These are phyloP conservation scores for Chydorus sphaericus DNA, from an alignment of 2,888 invertebrate species.

Conservation along the genomic window DNA sequence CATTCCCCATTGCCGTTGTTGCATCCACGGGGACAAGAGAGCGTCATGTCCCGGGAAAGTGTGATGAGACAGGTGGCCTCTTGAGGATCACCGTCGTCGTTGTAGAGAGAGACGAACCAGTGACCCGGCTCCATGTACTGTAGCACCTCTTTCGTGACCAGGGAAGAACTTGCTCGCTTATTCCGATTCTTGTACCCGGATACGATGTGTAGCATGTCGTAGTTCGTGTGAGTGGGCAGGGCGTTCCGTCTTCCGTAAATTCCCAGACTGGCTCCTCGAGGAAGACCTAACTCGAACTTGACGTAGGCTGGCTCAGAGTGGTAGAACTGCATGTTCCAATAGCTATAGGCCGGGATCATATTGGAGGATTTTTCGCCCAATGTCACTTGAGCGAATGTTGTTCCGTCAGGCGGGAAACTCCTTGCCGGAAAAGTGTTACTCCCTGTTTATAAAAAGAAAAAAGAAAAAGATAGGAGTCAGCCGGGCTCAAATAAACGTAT, in stretches of 20 bases:
- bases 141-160: constrained; percentile 78
- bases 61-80: constrained; percentile 70
- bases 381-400: constrained; percentile 77
- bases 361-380: constrained; percentile 74
- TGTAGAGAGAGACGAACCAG: constrained; percentile 91
- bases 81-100: constrained; percentile 83
- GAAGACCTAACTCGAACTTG: constrained; percentile 85
- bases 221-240: constrained; percentile 88
- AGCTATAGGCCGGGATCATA: constrained; percentile 83
- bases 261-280: constrained; percentile 80
- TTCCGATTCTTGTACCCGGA: constrained; percentile 77
- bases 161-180: constrained; percentile 57
- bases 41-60: constrained; percentile 80
- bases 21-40: constrained; percentile 91
- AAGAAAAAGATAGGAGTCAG: neutral
- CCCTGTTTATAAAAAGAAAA: constrained; percentile 35
- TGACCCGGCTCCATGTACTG: constrained; percentile 92
- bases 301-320: constrained; percentile 87
- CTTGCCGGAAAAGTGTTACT: constrained; percentile 76
- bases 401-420: constrained; percentile 83
- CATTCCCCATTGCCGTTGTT: constrained; percentile 90
- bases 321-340: constrained; percentile 96
- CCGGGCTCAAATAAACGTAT: neutral
- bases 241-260: constrained; percentile 88
- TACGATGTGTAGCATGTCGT: constrained; percentile 86